Conservation (phyloP, 2,113 vertebrate genomes). For the Actinemys pallida region DNA sequence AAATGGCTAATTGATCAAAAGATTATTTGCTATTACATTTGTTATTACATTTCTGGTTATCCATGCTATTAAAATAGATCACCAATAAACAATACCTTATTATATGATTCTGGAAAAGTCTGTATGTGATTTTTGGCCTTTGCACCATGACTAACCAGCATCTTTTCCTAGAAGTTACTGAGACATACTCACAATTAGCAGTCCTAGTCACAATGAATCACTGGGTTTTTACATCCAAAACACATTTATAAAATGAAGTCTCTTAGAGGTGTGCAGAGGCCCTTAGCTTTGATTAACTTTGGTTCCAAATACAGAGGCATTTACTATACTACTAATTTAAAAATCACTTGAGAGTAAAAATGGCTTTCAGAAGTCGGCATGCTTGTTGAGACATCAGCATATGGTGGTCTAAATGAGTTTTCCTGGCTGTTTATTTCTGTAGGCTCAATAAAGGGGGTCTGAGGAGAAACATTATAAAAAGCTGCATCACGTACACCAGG, state of each 20-base stretch:
- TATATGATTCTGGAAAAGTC: neutral
- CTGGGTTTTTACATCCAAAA: neutral
- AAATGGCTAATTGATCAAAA: neutral
- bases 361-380: neutral
- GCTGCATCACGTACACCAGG: neutral
- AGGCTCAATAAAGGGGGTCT: neutral
- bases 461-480: rapidly evolving
- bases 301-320: neutral
- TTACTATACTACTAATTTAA: neutral
- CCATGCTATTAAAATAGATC: neutral
- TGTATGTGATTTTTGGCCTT: neutral
- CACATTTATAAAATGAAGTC: neutral
- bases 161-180: neutral
- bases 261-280: neutral
- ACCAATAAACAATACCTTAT: neutral
- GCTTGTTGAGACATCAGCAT: rapidly evolving
- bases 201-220: neutral
- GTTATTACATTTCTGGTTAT: neutral
- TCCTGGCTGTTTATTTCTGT: neutral
- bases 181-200: neutral
- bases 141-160: neutral
- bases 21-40: neutral
- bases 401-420: neutral
- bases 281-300: neutral
- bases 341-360: neutral